Conservation (phyloP, 2,113 vertebrate species). For the Sapajus apella region DNA sequence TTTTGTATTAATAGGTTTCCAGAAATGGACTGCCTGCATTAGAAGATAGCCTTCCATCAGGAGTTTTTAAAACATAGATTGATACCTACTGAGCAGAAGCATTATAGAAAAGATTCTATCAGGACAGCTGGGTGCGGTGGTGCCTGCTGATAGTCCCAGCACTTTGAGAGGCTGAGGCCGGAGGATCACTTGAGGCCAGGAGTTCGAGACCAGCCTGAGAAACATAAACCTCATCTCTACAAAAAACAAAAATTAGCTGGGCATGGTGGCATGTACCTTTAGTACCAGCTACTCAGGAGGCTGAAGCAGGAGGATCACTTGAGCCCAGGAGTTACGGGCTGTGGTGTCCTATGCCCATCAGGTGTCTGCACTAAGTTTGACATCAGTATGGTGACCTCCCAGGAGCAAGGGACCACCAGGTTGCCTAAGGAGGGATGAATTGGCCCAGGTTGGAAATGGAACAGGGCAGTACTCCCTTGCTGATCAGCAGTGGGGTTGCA, state of each 20-base stretch:
- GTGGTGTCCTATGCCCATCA: neutral
- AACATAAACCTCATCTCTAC: neutral
- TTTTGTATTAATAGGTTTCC: slow-evolving; percentile 34
- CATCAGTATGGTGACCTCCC: neutral
- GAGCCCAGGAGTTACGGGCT: neutral
- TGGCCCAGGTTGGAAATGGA: neutral
- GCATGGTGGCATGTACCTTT: neutral
- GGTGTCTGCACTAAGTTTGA: neutral
- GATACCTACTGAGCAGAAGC: neutral
- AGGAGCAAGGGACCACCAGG: neutral
- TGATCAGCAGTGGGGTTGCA: neutral
- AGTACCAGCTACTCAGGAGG: neutral
- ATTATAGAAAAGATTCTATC: slow-evolving; percentile 15
- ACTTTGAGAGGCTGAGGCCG: neutral
- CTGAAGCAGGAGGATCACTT: neutral
- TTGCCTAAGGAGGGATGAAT: neutral
- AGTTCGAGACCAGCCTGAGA: neutral
- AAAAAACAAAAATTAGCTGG: neutral
- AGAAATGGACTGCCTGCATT: slow-evolving; percentile 23
- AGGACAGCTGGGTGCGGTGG: neutral
- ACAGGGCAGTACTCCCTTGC: neutral
- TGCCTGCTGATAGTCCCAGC: neutral
- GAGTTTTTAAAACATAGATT: slow-evolving; percentile 24
- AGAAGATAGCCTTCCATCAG: slow-evolving; percentile 18
- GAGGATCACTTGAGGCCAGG: neutral